Evolutionary conservation across 2,888 invertebrate genomes (phyloP), one percentile per base, ranked within the genome.

Genomic region (Ophion obscuratus): DNA sequence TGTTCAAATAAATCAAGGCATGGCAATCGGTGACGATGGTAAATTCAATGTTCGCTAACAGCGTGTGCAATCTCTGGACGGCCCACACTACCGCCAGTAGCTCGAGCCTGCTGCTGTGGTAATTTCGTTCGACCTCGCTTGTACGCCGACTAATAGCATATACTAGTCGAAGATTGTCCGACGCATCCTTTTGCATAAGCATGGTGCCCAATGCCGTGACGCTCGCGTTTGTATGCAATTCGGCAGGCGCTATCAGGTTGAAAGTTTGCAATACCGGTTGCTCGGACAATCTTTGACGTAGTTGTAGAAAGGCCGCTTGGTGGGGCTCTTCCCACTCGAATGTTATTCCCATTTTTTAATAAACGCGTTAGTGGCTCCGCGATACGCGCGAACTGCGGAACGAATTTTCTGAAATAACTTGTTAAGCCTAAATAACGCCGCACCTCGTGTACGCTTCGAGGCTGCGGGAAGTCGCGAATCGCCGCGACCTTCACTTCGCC

Each of bases 401-500:
- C 27, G 2, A 27, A 27, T 2, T 27, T 27, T 27, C 27, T 27
- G 2, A 2, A 27, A 2, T 27, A 27, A 27, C 27, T 27, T 2
- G 27, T 27, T 27, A 27, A 27, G 2, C 27, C 27, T 27, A 27
- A 1, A 2, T 27, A 27, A 1, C 27, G 27, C 27, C 27, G 2
- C 27, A 27, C 27, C 27, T 27, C 27, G 27, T 27, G 27, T 27
- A 27, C 27, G 27, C 27, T 27, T 27, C 27, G 27, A 27, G 27
- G 27, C 27, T 27, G 27, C 1, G 86, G 78, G 36, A 83, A 87
- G 0, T 86, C 73, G 7, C 14, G 9, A 10, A 87, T 83, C 11
- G 87, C 92, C 76, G 24, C 20, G 17, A 76, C 87, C 79, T 89
- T 92, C 80, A 2, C 78, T 57, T 17, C 73, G 61, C 88, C 85